Conservation (phyloP, 1,140 invertebrate genomes). For the Meloidogyne floridensis region DNA sequence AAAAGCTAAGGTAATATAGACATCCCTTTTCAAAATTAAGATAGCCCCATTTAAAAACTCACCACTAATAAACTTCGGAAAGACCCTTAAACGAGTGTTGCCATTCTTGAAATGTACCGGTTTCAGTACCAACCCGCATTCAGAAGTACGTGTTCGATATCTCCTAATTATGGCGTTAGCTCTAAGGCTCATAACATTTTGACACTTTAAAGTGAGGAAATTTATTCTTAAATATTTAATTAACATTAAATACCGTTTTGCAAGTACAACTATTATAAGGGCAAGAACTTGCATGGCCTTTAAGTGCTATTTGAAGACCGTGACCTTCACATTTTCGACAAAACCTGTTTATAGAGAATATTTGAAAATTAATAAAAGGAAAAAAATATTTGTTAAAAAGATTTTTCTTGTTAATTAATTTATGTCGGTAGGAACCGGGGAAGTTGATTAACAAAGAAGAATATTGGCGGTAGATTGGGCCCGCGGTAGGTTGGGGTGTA, state of each 20-base stretch:
- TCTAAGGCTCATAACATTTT: slow-evolving; percentile 65
- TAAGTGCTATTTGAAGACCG: slow-evolving; percentile 57
- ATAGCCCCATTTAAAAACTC: neutral
- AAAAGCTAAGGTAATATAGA: too few species aligned
- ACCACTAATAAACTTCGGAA: slow-evolving; percentile 65
- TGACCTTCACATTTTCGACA: slow-evolving; percentile 65
- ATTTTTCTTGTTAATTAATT: too few species aligned
- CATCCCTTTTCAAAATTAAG: too few species aligned
- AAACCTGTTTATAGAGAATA: slow-evolving; percentile 37
- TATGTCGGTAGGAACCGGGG: too few species aligned
- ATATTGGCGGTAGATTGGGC: too few species aligned
- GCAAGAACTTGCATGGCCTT: slow-evolving; percentile 60
- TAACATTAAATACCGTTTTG: slow-evolving; percentile 51
- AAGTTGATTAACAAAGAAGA: too few species aligned
- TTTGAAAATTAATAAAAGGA: neutral
- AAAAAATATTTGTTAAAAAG: too few species aligned
- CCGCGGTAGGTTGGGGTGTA: too few species aligned
- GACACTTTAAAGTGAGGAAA: slow-evolving; percentile 47
- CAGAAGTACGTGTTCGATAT: slow-evolving; percentile 61
- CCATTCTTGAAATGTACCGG: slow-evolving; percentile 65
- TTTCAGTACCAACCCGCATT: slow-evolving; percentile 63
- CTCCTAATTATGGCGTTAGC: slow-evolving; percentile 64
- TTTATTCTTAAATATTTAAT: neutral
- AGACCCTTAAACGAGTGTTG: slow-evolving; percentile 61
- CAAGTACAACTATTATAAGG: slow-evolving; percentile 64